These are phyloP conservation scores for Corythornis vintsioides DNA, from an alignment of 2,113 vertebrate species.

Conservation along the genomic window DNA sequence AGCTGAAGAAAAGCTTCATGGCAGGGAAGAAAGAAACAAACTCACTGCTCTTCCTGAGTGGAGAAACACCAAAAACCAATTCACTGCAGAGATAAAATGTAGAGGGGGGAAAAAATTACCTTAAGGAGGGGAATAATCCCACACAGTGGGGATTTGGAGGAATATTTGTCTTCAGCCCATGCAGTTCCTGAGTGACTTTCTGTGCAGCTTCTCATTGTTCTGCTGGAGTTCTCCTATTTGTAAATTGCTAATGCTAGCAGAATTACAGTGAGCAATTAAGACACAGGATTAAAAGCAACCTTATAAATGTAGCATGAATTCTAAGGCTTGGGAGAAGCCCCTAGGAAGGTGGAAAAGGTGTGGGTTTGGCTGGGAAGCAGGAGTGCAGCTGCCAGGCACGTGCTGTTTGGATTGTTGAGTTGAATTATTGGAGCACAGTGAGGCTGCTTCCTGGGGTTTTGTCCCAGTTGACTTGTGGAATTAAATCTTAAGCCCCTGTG, in stretches of 20 bases:
- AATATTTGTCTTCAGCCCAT: not conserved
- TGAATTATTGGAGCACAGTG: conserved; percentile 35
- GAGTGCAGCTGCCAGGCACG: not conserved
- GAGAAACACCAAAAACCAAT: not conserved
- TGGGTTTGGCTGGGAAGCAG: not conserved
- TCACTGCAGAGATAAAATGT: conserved; percentile 1
- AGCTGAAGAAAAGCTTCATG: not conserved
- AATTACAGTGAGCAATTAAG: not conserved
- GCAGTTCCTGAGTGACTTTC: not conserved
- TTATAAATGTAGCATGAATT: not conserved
- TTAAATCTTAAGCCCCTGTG: not conserved
- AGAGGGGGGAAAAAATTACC: not conserved
- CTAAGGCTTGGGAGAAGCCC: not conserved
- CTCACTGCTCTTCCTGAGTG: not conserved
- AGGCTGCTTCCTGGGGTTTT: not conserved
- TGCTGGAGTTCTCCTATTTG: not conserved
- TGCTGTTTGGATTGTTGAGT: not conserved
- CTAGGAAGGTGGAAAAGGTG: not conserved
- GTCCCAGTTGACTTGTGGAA: not conserved
- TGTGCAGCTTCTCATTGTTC: not conserved
- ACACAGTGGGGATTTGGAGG: not conserved
- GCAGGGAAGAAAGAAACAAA: not conserved
- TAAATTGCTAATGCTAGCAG: not conserved
- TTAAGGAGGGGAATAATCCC: not conserved
- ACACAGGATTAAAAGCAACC: not conserved